Evolutionary conservation across 2,888 invertebrate genomes (phyloP).

Genomic region (Monopis laevigella): DNA sequence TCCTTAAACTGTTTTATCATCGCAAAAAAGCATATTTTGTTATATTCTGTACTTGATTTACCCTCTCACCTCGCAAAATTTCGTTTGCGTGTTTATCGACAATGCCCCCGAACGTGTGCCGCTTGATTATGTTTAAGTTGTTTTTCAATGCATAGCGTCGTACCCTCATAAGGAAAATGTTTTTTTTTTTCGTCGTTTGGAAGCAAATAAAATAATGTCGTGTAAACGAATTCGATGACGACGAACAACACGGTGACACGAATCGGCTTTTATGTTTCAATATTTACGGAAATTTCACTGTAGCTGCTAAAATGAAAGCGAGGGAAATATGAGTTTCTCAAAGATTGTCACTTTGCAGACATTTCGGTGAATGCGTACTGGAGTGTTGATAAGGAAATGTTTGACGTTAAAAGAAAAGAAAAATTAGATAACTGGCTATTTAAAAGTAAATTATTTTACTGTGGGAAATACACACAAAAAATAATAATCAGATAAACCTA

Average conservation of each 20-base stretch:
- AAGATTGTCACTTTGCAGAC: too few species aligned
- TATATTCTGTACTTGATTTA: conserved; percentile 1
- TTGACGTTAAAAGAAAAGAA: too few species aligned
- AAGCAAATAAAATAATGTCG: conserved; percentile 38
- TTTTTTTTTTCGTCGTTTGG: conserved; percentile 32
- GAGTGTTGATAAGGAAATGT: too few species aligned
- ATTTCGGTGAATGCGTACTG: too few species aligned
- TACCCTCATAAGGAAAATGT: conserved; percentile 21
- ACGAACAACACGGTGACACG: conserved; percentile 33
- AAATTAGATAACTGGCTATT: too few species aligned
- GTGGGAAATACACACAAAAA: too few species aligned
- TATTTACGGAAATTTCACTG: conserved; percentile 38
- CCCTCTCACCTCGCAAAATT: conserved; percentile 4
- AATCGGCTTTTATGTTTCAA: conserved; percentile 48
- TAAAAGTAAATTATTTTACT: too few species aligned
- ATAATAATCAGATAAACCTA: too few species aligned
- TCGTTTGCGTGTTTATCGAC: conserved; percentile 8
- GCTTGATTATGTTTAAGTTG: conserved; percentile 8
- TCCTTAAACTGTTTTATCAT: too few species aligned
- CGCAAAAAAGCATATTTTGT: too few species aligned
- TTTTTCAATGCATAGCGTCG: neutral
- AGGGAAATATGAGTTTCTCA: too few species aligned
- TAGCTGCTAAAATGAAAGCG: too few species aligned
- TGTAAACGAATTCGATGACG: conserved; percentile 23
- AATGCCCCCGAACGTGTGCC: neutral